Percentiles rank a stretch among this genome's conserved stretches.
These are phyloP conservation scores for Holacanthella duospinosa DNA, from an alignment of 2,888 invertebrate species.

Conservation along the genomic window DNA sequence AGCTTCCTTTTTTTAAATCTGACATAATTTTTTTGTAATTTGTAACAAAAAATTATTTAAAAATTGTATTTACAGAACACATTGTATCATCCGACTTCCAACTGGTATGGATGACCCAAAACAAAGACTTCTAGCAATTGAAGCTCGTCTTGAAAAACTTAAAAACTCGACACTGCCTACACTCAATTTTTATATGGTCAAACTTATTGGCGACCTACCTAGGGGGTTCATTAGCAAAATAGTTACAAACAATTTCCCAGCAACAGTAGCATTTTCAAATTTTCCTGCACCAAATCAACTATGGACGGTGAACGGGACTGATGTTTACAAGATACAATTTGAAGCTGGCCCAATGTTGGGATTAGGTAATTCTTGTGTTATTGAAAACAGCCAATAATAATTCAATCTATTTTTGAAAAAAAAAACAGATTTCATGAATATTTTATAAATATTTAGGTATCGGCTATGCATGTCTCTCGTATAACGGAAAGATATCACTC, in stretches of 20 bases:
- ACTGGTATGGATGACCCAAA: not conserved
- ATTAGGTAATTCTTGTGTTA: too few species aligned
- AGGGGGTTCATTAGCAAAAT: not conserved
- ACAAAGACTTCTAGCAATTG: not conserved
- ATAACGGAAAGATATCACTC: not conserved
- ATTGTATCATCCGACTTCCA: not conserved
- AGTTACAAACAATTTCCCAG: not conserved
- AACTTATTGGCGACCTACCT: not conserved
- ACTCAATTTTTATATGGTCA: not conserved
- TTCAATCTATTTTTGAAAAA: not conserved
- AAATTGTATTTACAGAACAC: not conserved
- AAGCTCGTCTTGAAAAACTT: not conserved
- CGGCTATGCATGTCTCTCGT: not conserved
- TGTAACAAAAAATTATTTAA: not conserved
- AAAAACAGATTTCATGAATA: not conserved
- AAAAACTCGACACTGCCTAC: not conserved
- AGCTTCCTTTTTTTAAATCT: too few species aligned
- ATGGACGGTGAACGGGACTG: not conserved
- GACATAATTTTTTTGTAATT: not conserved
- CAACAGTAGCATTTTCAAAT: not conserved
- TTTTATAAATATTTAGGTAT: not conserved
- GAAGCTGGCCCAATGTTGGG: constrained; percentile 1
- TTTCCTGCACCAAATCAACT: not conserved
- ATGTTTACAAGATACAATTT: not conserved
- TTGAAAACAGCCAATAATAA: too few species aligned